A percentile compares a stretch with the other conserved stretches of the same genome.
Evolutionary conservation across 2,888 invertebrate species (phyloP).

Genomic region (Acrocera orbiculus): DNA sequence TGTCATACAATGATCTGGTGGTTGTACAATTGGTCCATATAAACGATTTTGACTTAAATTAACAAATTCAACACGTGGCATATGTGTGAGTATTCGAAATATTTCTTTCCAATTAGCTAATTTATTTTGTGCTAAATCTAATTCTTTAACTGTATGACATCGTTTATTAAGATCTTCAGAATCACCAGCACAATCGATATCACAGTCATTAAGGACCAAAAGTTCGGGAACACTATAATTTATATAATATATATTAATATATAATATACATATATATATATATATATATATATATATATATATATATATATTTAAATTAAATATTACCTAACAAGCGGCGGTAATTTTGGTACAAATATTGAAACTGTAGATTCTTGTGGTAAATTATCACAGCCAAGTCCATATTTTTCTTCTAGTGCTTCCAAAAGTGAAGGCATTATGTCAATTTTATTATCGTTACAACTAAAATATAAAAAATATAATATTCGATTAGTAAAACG

Average conservation of each 20-base stretch:
- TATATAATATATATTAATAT: too few relatives aligned
- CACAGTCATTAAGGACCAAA: slow-evolving; percentile 77
- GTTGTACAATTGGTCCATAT: slow-evolving; percentile 43
- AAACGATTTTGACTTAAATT: slow-evolving; percentile 82
- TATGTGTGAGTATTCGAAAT: slow-evolving; percentile 67
- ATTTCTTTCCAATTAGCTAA: slow-evolving; percentile 82
- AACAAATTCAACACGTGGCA: slow-evolving; percentile 77
- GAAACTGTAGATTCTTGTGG: slow-evolving; percentile 40
- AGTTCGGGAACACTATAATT: slow-evolving; percentile 62
- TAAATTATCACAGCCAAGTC: slow-evolving; percentile 39
- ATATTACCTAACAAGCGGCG: slow-evolving; percentile 44
- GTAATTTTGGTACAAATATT: slow-evolving; percentile 71
- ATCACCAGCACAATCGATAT: slow-evolving; percentile 78
- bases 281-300: background rate
- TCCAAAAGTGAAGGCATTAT: slow-evolving; percentile 86
- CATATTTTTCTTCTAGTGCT: slow-evolving; percentile 78
- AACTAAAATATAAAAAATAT: too few relatives aligned
- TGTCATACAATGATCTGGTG: slow-evolving; percentile 27
- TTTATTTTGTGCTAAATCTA: slow-evolving; percentile 86
- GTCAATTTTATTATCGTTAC: too few relatives aligned
- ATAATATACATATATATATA: too few relatives aligned
- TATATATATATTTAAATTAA: background rate
- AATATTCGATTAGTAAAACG: too few relatives aligned
- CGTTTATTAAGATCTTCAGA: slow-evolving; percentile 60
- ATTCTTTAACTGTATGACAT: slow-evolving; percentile 78